These are phyloP conservation scores for Atopsyche davidsoni DNA, from an alignment of 1,140 invertebrate species.

Conservation along the genomic window DNA sequence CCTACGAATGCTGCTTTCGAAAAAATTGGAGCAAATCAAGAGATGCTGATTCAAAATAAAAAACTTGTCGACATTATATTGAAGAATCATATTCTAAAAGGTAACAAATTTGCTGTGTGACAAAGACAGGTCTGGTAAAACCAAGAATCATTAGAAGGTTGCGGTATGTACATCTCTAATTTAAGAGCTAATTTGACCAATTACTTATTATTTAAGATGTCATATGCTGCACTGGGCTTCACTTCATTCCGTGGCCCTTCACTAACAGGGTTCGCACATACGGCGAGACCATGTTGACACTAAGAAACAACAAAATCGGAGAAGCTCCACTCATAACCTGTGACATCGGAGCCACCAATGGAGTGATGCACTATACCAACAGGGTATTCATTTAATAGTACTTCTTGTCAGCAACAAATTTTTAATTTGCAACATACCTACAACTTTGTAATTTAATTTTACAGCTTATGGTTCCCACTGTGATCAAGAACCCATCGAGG, in stretches of 20 bases:
- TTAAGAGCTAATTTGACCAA: neutral
- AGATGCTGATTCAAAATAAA: conserved; percentile 10
- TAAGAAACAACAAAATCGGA: conserved; percentile 15
- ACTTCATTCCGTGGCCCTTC: conserved; percentile 13
- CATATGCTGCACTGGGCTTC: conserved; percentile 16
- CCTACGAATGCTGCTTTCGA: conserved; percentile 24
- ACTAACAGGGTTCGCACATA: neutral
- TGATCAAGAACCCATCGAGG: neutral
- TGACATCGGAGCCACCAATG: conserved; percentile 16
- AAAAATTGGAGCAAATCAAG: conserved; percentile 1
- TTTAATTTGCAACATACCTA: too few relatives aligned
- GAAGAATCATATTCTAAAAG: conserved; percentile 13
- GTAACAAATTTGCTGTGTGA: conserved; percentile 6
- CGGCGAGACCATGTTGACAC: neutral
- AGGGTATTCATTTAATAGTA: conserved; percentile 10
- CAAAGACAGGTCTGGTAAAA: neutral
- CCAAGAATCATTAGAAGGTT: neutral
- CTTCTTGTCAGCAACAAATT: neutral
- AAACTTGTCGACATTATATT: conserved; percentile 4
- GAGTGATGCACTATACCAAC: conserved; percentile 21
- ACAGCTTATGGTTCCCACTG: conserved; percentile 12
- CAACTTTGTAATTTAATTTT: conserved; percentile 3
- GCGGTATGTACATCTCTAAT: neutral
- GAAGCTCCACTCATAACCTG: conserved; percentile 9
- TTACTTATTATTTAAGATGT: conserved; percentile 12